A percentile compares a stretch with the other conserved stretches of the same genome.
These are phyloP conservation scores for Athalia rosae DNA, from an alignment of 2,888 invertebrate genomes.

Conservation along the genomic window DNA sequence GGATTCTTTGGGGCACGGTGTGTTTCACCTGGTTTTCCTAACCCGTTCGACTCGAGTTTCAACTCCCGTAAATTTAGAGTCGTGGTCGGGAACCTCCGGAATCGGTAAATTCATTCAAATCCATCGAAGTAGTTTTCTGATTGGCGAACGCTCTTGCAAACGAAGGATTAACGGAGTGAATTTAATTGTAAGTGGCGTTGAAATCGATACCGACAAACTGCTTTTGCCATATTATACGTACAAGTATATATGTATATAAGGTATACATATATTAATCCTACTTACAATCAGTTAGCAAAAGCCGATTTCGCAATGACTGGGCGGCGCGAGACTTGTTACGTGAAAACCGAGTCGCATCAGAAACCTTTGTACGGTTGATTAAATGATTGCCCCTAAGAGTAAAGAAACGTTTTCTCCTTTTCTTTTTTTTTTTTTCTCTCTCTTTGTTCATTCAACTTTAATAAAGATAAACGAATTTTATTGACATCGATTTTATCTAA, in stretches of 20 bases:
- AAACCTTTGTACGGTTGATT: not conserved
- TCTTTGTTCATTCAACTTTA: too few species aligned
- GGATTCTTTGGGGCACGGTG: not conserved
- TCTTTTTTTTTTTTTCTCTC: too few species aligned
- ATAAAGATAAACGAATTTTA: too few species aligned
- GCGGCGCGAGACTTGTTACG: not conserved
- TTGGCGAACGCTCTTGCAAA: too few species aligned
- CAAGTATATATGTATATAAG: too few species aligned
- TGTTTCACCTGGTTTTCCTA: constrained; percentile 5
- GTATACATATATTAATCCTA: not conserved
- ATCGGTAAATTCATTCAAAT: constrained; percentile 7
- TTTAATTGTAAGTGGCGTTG: not conserved
- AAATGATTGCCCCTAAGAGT: too few species aligned
- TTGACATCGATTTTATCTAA: too few species aligned
- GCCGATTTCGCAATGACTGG: not conserved
- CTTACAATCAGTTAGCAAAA: constrained; percentile 12
- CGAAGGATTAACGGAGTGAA: too few species aligned
- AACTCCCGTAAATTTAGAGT: constrained; percentile 5
- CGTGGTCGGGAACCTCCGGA: not conserved
- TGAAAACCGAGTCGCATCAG: not conserved
- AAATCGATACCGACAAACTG: constrained; percentile 28
- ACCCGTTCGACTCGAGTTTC: constrained; percentile 30
- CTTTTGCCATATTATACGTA: not conserved
- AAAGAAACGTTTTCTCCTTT: too few species aligned
- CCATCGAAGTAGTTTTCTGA: too few species aligned